phyloP scores from a whole-genome alignment of 2,888 invertebrate genomes.

The Neuroscelio doddi region DNA sequence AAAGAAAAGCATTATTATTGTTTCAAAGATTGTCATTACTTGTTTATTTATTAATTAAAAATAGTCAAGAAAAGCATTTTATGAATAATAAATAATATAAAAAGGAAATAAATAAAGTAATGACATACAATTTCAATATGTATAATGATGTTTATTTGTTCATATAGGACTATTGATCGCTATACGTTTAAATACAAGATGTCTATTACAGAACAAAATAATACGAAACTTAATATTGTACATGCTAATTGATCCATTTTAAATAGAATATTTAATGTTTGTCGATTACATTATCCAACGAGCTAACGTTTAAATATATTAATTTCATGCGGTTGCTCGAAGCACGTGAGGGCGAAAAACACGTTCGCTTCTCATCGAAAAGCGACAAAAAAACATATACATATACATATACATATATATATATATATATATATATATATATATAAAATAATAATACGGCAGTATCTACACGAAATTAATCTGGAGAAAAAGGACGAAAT shows the following conservation, averaged over 20 bases:
- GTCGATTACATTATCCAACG: conserved; percentile 61
- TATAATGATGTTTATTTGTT: conserved; percentile 70
- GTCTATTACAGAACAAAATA: conserved; percentile 68
- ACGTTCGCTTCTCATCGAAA: conserved; percentile 41
- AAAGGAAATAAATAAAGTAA: background rate
- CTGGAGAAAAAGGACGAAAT: conserved; percentile 55
- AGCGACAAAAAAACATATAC: conserved; percentile 38
- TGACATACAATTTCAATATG: conserved; percentile 38
- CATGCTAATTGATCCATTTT: conserved; percentile 63
- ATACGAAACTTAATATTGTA: conserved; percentile 69
- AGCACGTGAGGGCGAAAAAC: conserved; percentile 48
- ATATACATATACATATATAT: conserved; percentile 19
- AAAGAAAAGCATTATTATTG: no score
- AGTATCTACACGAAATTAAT: conserved; percentile 65
- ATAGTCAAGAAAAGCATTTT: no score
- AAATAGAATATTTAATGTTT: conserved; percentile 61
- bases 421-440: no score
- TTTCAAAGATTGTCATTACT: no score
- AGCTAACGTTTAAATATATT: conserved; percentile 64
- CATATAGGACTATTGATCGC: conserved; percentile 66
- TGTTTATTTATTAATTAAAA: no score
- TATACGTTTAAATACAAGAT: conserved; percentile 70
- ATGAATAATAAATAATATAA: background rate
- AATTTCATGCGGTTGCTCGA: conserved; percentile 62
- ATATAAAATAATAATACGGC: conserved; percentile 28